Conservation (phyloP, 1,140 invertebrate species). For the Drosophila pallidifrons region DNA sequence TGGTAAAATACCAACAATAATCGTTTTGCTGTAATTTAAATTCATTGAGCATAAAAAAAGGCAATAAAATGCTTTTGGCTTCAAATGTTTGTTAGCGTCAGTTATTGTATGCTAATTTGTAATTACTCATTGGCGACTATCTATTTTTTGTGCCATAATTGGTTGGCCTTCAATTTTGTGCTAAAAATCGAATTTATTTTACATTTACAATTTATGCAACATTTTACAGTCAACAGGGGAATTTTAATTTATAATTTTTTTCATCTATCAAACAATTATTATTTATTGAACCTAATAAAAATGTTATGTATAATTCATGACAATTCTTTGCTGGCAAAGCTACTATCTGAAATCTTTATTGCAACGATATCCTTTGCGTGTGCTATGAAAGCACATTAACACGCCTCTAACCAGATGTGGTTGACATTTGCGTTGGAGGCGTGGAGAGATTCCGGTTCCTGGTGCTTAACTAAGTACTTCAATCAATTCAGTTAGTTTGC, state of each 20-base stretch:
- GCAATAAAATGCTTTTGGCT: not conserved
- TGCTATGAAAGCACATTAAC: constrained; percentile 1
- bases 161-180: not conserved
- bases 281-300: constrained; percentile 4
- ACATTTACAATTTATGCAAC: not conserved
- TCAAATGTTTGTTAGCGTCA: not conserved
- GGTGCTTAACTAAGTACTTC: constrained; percentile 15
- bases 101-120: constrained; percentile 1
- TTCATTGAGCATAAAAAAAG: not conserved
- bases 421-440: not conserved
- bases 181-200: not conserved
- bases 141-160: not conserved
- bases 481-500: constrained; percentile 23
- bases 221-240: not conserved
- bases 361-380: not conserved
- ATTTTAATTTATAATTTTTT: constrained; percentile 6
- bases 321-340: not conserved
- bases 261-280: not conserved
- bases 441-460: constrained; percentile 11
- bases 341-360: not conserved
- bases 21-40: not conserved
- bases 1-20: not conserved
- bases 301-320: not conserved
- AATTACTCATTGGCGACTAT: not conserved
- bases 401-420: not conserved